Evolutionary conservation across 2,888 invertebrate species (phyloP), one percentile per base, ranked within the genome.

Genomic region (Pasiphila rectangulata): DNA sequence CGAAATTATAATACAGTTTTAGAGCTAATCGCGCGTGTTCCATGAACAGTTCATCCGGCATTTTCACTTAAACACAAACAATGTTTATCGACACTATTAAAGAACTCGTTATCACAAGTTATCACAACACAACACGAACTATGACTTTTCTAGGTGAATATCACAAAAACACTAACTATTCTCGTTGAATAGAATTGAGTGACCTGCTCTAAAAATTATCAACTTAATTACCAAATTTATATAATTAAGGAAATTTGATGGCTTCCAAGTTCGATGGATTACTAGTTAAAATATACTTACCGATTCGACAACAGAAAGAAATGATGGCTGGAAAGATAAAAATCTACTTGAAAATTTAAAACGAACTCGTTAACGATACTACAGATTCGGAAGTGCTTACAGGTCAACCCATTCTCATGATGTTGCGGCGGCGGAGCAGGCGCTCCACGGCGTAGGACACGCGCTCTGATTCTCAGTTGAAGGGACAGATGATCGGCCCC

Each of bases 401-500:
- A 68, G 62, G 63, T 85, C 77, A 83, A 64, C 88, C 88, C 86
- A 88, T 87, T 72, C 88, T 82, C 86, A 87, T 84, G 64, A 88
- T 82, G 68, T 86, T 85, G 63, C 87, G 84, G 65, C 87, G 83
- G 54, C 86, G 79, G 59, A 87, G 82, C 70, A 88, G 64, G 37
- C 87, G 84, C 81, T 86, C 79, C 83, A 87, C 78, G 68, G 84
- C 85, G 85, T 84, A 86, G 88, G 87, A 86, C 87, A 87, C 88
- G 88, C 88, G 88, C 75, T 80, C 82, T 63, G 84, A 84, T 77
- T 84, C 84, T 88, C 83, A 91, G 82, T 90, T 32, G 17, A 9
- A 92, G 44, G 92, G 92, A 72, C 93, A 93, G 51, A 91, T 84
- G 17, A 93, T 91, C 30, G 90, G 91, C 0, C 90, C 89, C 0